Conservation (phyloP, 2,797 vertebrate species). For the Neostethus bicornis region DNA sequence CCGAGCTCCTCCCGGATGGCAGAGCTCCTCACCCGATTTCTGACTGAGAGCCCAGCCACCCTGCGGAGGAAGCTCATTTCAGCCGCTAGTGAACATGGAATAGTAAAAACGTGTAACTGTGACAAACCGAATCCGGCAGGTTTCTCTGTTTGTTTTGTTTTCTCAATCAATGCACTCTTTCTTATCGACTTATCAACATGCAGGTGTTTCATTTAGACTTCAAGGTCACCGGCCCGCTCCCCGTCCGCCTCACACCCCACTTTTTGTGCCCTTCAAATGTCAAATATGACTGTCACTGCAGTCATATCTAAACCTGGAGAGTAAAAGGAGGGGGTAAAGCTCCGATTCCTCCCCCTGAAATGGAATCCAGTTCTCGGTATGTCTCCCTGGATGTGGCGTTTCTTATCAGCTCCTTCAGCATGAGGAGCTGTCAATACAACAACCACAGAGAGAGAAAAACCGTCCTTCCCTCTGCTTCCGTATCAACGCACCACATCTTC, state of each 20-base stretch:
- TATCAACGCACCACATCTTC: conserved; percentile 66
- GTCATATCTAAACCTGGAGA: neutral
- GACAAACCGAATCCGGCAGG: conserved; percentile 19
- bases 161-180: conserved; percentile 64
- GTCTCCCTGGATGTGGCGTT: conserved; percentile 57
- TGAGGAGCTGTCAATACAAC: conserved; percentile 77
- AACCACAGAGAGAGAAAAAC: conserved; percentile 72
- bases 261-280: conserved; percentile 33
- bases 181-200: conserved; percentile 58
- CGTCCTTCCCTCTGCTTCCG: conserved; percentile 18
- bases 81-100: too few relatives aligned
- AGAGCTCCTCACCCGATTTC: too few relatives aligned
- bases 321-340: conserved; percentile 7
- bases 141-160: conserved; percentile 56
- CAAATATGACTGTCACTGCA: conserved; percentile 13
- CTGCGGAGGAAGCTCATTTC: too few relatives aligned
- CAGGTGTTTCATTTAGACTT: conserved; percentile 53
- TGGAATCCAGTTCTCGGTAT: conserved; percentile 65
- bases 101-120: too few relatives aligned
- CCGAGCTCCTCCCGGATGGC: too few relatives aligned
- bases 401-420: conserved; percentile 76
- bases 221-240: conserved; percentile 53
- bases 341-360: conserved; percentile 66
- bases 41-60: too few relatives aligned
- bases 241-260: conserved; percentile 42